Evolutionary conservation across 2,797 vertebrate species (phyloP).

Genomic region (Arvicola amphibius): DNA sequence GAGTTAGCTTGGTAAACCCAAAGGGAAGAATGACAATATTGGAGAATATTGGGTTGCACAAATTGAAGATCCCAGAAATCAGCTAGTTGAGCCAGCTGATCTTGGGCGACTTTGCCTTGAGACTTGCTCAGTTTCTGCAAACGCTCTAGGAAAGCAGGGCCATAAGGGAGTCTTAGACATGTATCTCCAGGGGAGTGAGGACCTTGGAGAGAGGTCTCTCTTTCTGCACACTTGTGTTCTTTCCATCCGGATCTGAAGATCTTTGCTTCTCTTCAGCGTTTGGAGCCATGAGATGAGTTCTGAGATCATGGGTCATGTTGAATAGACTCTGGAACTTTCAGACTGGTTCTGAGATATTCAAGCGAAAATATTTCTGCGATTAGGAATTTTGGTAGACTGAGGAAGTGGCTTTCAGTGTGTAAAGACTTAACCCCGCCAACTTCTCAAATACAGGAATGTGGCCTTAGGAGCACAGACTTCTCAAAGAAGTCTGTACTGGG

Average conservation of each 20-base stretch:
- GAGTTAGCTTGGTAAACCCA: conserved; percentile 42
- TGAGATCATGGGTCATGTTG: neutral
- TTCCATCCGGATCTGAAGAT: neutral
- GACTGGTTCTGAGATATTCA: conserved; percentile 9
- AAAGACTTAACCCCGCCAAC: neutral
- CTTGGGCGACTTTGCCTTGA: conserved; percentile 5
- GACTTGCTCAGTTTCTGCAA: neutral
- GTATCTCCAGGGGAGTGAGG: neutral
- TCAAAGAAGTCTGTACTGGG: neutral
- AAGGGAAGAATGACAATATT: conserved; percentile 49
- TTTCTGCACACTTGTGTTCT: neutral
- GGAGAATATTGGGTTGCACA: conserved; percentile 5
- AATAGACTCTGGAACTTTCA: neutral
- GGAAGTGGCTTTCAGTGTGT: neutral
- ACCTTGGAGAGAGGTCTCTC: neutral
- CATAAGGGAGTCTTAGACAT: neutral
- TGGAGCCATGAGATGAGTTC: neutral
- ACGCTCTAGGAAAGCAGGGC: neutral
- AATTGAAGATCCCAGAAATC: neutral
- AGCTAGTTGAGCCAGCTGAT: neutral
- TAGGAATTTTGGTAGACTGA: conserved; percentile 37
- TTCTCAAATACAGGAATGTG: neutral
- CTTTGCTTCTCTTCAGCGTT: neutral
- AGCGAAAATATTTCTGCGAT: conserved; percentile 34
- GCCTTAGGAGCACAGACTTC: neutral